Conservation (phyloP, 2,797 vertebrate species). For the Tragelaphus eurycerus region DNA sequence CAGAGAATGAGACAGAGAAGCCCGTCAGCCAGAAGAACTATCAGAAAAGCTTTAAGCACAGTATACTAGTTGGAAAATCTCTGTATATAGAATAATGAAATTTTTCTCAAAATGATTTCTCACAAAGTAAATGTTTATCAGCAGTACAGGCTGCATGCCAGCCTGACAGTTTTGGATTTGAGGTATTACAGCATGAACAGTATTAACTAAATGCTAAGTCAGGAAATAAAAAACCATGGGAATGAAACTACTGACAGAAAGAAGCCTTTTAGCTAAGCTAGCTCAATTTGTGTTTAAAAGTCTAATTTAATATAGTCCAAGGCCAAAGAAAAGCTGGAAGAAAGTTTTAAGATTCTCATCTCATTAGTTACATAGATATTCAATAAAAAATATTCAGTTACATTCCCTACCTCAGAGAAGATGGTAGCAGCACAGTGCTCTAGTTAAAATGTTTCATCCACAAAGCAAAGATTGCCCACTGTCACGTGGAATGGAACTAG, state of each 20-base stretch:
- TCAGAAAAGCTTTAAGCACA: neutral
- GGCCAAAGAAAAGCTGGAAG: neutral
- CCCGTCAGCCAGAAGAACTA: neutral
- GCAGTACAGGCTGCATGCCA: neutral
- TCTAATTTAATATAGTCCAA: neutral
- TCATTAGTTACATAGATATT: neutral
- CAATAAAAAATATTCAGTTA: neutral
- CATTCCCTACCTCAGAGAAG: neutral
- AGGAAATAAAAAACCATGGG: neutral
- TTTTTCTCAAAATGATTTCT: constrained; percentile 20
- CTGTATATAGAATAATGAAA: neutral
- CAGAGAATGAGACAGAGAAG: neutral
- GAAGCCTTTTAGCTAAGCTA: neutral
- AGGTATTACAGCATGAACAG: neutral
- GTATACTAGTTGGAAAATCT: neutral
- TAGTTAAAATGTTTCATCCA: neutral
- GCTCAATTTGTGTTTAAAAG: constrained; percentile 19
- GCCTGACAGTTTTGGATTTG: neutral
- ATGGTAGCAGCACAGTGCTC: neutral
- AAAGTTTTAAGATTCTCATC: neutral
- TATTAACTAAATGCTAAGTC: constrained; percentile 9
- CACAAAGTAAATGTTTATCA: constrained; percentile 14
- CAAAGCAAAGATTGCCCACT: neutral
- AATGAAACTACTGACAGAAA: constrained; percentile 24
- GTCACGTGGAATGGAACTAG: neutral